Evolutionary conservation across 2,888 invertebrate species (phyloP).

Genomic region (Andrena fulva): DNA sequence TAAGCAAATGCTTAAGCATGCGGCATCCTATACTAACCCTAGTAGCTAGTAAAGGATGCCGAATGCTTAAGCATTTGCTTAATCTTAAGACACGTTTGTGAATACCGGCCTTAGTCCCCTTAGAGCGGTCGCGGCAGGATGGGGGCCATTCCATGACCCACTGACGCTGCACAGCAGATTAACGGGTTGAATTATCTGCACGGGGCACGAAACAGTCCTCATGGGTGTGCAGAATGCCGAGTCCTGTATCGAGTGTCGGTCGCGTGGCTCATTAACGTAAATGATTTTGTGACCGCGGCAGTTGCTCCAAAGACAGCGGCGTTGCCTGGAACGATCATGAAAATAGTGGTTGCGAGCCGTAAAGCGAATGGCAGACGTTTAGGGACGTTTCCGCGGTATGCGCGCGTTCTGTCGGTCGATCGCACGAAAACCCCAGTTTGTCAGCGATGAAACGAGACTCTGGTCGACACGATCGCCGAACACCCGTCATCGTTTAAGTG

Average conservation of each 20-base stretch:
- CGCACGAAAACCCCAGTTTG: not conserved
- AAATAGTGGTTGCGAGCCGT: not conserved
- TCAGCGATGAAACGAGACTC: not conserved
- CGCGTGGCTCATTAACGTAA: slow-evolving; percentile 45
- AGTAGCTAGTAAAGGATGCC: too few species aligned
- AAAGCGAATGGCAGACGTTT: not conserved
- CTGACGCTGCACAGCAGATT: slow-evolving; percentile 22
- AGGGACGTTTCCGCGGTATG: not conserved
- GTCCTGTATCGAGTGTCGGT: slow-evolving; percentile 9
- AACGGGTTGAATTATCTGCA: slow-evolving; percentile 36
- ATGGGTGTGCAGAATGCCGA: slow-evolving; percentile 2
- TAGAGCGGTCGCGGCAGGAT: not conserved
- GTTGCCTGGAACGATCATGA: slow-evolving; percentile 14
- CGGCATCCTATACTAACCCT: too few species aligned
- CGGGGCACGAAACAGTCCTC: not conserved
- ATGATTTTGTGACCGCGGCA: slow-evolving; percentile 37
- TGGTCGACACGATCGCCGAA: slow-evolving; percentile 7
- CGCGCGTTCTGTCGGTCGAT: slow-evolving; percentile 12
- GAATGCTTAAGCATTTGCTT: too few species aligned
- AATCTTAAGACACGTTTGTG: too few species aligned
- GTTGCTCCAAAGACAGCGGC: slow-evolving; percentile 24
- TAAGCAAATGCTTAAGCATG: too few species aligned
- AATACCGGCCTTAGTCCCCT: too few species aligned
- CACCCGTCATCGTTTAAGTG: slow-evolving; percentile 19
- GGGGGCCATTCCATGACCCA: slow-evolving; percentile 5